Evolutionary conservation across 2,888 invertebrate species (phyloP).

Genomic region (Cordilura impudica): DNA sequence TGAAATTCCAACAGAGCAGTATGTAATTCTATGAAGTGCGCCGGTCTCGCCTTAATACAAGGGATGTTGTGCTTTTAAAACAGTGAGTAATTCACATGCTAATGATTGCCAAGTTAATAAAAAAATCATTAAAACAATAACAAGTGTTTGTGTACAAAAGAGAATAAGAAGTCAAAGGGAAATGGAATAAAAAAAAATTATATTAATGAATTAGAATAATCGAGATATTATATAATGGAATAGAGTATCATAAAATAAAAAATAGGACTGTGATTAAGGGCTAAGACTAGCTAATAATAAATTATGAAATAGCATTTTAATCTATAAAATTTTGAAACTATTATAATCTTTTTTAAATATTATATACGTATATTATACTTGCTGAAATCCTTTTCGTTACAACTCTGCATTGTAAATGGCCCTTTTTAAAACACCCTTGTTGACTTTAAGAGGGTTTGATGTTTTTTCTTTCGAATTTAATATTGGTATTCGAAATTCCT

Average conservation of each 20-base stretch:
- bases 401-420: background rate
- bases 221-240: background rate
- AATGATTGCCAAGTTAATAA: constrained; percentile 25
- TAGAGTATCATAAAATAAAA: background rate
- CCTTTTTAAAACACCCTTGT: background rate
- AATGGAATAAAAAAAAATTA: background rate
- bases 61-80: constrained; percentile 29
- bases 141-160: constrained; percentile 46
- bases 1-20: constrained; percentile 41
- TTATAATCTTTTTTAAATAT: background rate
- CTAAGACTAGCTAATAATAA: background rate
- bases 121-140: constrained; percentile 27
- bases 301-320: background rate
- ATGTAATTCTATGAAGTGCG: constrained; percentile 7
- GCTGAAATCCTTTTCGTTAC: background rate
- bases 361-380: no score
- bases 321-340: background rate
- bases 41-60: background rate
- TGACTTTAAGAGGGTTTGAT: background rate
- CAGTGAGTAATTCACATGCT: constrained; percentile 22
- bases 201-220: background rate
- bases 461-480: constrained; percentile 56
- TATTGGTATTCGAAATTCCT: constrained; percentile 62
- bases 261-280: background rate
- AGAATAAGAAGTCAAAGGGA: background rate